Conservation (phyloP, 2,888 invertebrate species). For the Peribatodes rhomboidaria region DNA sequence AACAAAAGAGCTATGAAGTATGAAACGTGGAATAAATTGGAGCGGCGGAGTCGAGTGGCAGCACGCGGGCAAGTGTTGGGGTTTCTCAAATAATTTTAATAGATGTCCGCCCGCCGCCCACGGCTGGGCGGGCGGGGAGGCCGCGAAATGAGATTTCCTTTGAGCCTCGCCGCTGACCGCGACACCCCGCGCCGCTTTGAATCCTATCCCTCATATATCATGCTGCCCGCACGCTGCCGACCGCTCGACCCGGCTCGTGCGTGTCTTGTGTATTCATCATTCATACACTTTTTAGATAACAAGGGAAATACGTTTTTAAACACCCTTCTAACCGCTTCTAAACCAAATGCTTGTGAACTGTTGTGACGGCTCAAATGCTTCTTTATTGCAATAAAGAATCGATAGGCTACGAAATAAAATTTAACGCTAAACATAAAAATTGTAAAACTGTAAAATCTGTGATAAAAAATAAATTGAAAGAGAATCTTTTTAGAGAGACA, state of each 20-base stretch:
- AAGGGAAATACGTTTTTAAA: neutral
- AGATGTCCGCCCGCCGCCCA: conserved; percentile 68
- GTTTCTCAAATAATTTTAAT: conserved; percentile 84
- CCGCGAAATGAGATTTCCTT: conserved; percentile 84
- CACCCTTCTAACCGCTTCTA: neutral
- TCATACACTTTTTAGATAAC: conserved; percentile 43
- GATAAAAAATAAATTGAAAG: neutral
- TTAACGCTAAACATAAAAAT: too few species aligned
- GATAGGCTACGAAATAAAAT: too few species aligned
- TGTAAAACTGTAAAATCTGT: too few species aligned
- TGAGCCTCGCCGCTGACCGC: conserved; percentile 78
- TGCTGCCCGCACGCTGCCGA: conserved; percentile 56
- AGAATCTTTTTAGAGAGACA: neutral
- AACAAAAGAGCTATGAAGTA: conserved; percentile 63
- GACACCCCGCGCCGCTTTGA: conserved; percentile 63
- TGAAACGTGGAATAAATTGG: conserved; percentile 64
- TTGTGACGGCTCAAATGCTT: too few species aligned
- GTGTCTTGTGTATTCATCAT: conserved; percentile 49
- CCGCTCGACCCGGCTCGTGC: conserved; percentile 40
- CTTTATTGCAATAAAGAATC: too few species aligned
- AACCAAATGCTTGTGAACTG: too few species aligned
- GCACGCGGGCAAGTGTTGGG: conserved; percentile 59
- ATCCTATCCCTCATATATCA: conserved; percentile 72
- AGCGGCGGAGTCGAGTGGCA: conserved; percentile 52
- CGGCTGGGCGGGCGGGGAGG: conserved; percentile 46